Evolutionary conservation across 2,797 vertebrate species (phyloP).

Genomic region (Epinephelus coioides): DNA sequence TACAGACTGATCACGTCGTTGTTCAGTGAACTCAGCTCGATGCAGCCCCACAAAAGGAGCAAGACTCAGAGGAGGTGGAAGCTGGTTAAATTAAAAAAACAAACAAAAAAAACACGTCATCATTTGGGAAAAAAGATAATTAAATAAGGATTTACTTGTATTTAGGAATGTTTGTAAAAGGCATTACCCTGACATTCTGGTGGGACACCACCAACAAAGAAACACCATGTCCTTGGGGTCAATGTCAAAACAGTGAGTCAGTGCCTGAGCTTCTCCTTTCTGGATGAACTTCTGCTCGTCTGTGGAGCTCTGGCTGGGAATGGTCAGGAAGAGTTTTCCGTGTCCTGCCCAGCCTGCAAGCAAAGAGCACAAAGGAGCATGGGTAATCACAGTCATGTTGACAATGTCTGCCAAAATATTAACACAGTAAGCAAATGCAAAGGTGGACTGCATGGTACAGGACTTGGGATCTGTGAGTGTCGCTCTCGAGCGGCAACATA

Average conservation of each 20-base stretch:
- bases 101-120: slow-evolving; percentile 11
- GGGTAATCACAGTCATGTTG: background rate
- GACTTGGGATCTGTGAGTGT: too few relatives aligned
- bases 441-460: too few relatives aligned
- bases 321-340: slow-evolving; percentile 95
- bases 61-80: slow-evolving; percentile 91
- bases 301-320: slow-evolving; percentile 91
- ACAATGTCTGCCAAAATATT: too few relatives aligned
- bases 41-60: slow-evolving; percentile 95
- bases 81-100: slow-evolving; percentile 76
- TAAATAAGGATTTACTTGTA: background rate
- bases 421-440: too few relatives aligned
- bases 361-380: slow-evolving; percentile 21
- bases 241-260: slow-evolving; percentile 91
- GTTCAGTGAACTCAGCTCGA: slow-evolving; percentile 94
- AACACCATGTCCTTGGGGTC: slow-evolving; percentile 91
- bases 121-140: background rate
- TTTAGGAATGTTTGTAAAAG: background rate
- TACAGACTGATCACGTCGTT: slow-evolving; percentile 96
- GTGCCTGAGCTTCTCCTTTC: slow-evolving; percentile 90
- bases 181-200: slow-evolving; percentile 87
- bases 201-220: slow-evolving; percentile 95
- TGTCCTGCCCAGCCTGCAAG: slow-evolving; percentile 92
- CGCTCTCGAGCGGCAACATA: too few relatives aligned
- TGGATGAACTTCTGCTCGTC: slow-evolving; percentile 99